These are phyloP conservation scores for Ciconia stormi DNA, from an alignment of 2,113 vertebrate species.

Conservation along the genomic window DNA sequence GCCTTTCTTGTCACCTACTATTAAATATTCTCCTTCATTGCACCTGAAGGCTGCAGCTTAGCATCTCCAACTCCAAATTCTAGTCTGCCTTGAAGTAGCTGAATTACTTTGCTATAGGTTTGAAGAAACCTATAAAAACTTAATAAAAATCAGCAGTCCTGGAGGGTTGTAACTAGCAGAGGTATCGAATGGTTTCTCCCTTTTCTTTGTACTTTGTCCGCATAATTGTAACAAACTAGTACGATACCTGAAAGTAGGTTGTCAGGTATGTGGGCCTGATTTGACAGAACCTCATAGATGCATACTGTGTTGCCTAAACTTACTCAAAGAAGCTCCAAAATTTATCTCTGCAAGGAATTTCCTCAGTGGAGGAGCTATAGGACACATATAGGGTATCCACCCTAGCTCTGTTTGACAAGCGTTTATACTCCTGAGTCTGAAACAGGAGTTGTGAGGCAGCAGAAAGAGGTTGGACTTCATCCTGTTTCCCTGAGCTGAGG, in stretches of 20 bases:
- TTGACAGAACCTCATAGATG: not conserved
- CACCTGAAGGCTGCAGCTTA: not conserved
- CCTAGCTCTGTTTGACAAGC: not conserved
- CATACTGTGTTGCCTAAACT: not conserved
- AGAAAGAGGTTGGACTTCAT: not conserved
- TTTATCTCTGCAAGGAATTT: not conserved
- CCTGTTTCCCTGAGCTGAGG: not conserved
- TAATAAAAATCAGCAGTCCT: not conserved
- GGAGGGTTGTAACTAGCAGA: not conserved
- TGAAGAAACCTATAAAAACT: not conserved
- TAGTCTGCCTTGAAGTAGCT: not conserved
- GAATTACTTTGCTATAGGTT: not conserved
- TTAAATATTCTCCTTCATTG: not conserved
- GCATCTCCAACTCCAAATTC: not conserved
- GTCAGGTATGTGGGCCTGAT: not conserved
- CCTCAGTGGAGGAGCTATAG: not conserved
- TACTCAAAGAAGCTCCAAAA: not conserved
- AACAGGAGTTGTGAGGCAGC: not conserved
- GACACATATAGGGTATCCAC: fast-evolving
- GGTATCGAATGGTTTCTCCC: not conserved
- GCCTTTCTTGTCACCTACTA: not conserved
- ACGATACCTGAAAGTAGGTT: not conserved
- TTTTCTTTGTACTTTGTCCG: not conserved
- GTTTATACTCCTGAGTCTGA: not conserved
- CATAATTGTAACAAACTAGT: not conserved